A percentile compares a stretch with the other conserved stretches of the same genome.
Conservation (phyloP, 2,888 invertebrate genomes). For the Lapara coniferarum region DNA sequence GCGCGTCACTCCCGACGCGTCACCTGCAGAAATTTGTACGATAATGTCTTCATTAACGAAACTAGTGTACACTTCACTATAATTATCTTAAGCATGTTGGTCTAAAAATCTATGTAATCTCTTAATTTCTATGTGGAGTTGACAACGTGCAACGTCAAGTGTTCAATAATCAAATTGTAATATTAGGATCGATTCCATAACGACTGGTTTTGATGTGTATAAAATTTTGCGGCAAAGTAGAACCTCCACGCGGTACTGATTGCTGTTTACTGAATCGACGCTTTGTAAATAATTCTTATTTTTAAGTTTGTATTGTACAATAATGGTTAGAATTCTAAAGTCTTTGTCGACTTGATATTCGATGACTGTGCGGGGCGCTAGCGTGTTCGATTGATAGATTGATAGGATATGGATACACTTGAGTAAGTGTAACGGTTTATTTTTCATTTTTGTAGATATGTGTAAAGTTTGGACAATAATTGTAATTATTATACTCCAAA, state of each 20-base stretch:
- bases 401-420: slow-evolving; percentile 42
- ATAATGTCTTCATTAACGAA: slow-evolving; percentile 23
- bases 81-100: slow-evolving; percentile 40
- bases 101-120: slow-evolving; percentile 42
- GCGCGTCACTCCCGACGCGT: neutral
- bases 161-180: slow-evolving; percentile 56
- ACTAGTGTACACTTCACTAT: slow-evolving; percentile 43
- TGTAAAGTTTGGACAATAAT: slow-evolving; percentile 80
- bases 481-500: slow-evolving; percentile 61
- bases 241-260: slow-evolving; percentile 54
- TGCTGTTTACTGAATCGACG: slow-evolving; percentile 42
- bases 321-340: slow-evolving; percentile 55
- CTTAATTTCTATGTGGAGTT: slow-evolving; percentile 41
- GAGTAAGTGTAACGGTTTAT: slow-evolving; percentile 20
- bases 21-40: slow-evolving; percentile 12
- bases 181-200: slow-evolving; percentile 31
- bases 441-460: slow-evolving; percentile 67
- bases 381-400: slow-evolving; percentile 34
- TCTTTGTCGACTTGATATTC: slow-evolving; percentile 48
- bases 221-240: slow-evolving; percentile 55
- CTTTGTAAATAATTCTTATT: slow-evolving; percentile 78
- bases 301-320: slow-evolving; percentile 73
- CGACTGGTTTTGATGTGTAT: slow-evolving; percentile 52
- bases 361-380: slow-evolving; percentile 35
- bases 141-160: slow-evolving; percentile 65